Evolutionary conservation across 2,888 invertebrate genomes (phyloP).

Genomic region (Drosophila cyrtoloma): DNA sequence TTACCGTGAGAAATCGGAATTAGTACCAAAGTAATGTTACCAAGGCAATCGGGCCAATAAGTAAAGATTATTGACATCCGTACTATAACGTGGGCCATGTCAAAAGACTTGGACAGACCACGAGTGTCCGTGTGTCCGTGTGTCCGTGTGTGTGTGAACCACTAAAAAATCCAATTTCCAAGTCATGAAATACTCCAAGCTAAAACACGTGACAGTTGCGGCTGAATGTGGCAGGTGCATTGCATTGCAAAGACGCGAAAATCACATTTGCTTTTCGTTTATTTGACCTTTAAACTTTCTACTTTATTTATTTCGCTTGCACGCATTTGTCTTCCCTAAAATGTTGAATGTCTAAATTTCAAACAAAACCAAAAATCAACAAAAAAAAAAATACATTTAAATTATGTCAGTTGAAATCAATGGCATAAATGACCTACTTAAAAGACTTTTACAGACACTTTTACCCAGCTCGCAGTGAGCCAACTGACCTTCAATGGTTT

Average conservation of each 20-base stretch:
- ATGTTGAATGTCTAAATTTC: neutral
- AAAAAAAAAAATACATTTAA: neutral
- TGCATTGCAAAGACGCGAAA: neutral
- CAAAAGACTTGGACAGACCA: neutral
- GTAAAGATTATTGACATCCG: neutral
- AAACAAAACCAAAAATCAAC: neutral
- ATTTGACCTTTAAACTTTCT: neutral
- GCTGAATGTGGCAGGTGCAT: neutral
- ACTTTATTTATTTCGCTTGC: neutral
- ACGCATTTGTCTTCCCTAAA: neutral
- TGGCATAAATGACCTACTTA: neutral
- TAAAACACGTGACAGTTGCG: neutral
- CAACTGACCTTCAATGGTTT: neutral
- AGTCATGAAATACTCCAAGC: neutral
- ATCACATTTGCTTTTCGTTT: neutral
- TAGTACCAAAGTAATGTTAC: neutral
- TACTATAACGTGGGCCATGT: neutral
- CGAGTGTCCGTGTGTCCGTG: neutral
- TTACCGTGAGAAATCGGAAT: conserved; percentile 5
- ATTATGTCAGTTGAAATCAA: neutral
- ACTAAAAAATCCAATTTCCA: neutral
- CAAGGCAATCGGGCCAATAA: conserved; percentile 2
- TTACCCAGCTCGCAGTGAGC: neutral
- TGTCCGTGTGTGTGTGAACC: neutral
- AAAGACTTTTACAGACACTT: neutral